phyloP scores from a whole-genome alignment of 2,888 invertebrate species.

The Tetragonisca angustula region DNA sequence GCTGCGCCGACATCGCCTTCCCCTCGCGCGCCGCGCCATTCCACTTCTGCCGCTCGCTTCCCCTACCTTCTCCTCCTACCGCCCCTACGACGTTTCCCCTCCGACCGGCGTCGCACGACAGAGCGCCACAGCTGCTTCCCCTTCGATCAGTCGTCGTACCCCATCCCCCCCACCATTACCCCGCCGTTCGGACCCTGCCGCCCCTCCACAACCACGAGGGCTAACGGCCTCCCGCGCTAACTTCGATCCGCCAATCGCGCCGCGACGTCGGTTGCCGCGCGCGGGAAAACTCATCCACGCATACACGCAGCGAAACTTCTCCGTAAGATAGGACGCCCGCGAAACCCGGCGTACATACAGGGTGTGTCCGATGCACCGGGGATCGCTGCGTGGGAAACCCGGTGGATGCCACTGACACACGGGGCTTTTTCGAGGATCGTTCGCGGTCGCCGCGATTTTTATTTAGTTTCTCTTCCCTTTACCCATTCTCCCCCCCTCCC shows the following conservation, averaged over 20 bases:
- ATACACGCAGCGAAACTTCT: slow-evolving; percentile 53
- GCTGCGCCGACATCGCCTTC: background rate
- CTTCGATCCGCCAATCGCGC: slow-evolving; percentile 72
- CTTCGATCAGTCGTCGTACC: background rate
- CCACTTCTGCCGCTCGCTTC: slow-evolving; percentile 6
- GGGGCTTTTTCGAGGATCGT: slow-evolving; percentile 25
- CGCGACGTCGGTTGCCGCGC: slow-evolving; percentile 76
- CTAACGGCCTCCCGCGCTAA: slow-evolving; percentile 74
- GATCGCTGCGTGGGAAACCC: slow-evolving; percentile 26
- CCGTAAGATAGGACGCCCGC: slow-evolving; percentile 36
- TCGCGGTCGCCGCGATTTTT: background rate
- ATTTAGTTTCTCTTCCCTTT: background rate
- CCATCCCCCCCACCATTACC: too few relatives aligned
- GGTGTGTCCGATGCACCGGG: slow-evolving; percentile 59
- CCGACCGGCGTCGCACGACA: background rate
- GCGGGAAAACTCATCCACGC: slow-evolving; percentile 77
- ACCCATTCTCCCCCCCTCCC: too few relatives aligned
- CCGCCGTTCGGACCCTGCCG: background rate
- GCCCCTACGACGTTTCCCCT: background rate
- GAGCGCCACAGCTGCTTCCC: background rate
- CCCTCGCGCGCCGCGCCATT: background rate
- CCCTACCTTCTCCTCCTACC: background rate
- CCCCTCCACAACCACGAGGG: slow-evolving; percentile 65
- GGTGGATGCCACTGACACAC: slow-evolving; percentile 19
- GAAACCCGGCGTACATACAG: slow-evolving; percentile 39